A percentile compares a stretch with the other conserved stretches of the same genome.
Evolutionary conservation across 2,888 invertebrate species (phyloP).

Genomic region (Adineta ricciae): DNA sequence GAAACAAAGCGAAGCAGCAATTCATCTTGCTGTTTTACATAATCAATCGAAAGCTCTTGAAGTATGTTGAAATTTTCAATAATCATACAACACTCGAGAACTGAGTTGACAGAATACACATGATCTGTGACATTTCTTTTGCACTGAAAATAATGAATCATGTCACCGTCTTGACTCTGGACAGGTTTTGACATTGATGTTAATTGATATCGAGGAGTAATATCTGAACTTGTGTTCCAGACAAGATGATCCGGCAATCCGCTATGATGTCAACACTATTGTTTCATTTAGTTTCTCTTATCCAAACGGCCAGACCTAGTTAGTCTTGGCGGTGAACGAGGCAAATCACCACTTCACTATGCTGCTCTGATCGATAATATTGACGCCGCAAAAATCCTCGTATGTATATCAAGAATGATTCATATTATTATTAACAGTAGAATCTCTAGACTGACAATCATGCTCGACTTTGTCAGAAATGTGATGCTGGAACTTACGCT

Average conservation of each 20-base stretch:
- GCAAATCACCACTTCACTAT: conserved; percentile 23
- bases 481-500: conserved; percentile 22
- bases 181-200: no score
- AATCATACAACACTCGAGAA: no score
- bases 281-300: neutral
- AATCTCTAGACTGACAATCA: conserved; percentile 8
- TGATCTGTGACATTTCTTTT: no score
- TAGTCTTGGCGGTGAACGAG: conserved; percentile 27
- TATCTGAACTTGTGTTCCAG: no score
- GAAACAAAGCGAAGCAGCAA: conserved; percentile 22
- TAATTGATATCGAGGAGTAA: no score
- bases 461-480: conserved; percentile 23
- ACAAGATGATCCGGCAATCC: no score
- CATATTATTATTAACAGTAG: no score
- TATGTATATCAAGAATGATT: neutral
- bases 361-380: conserved; percentile 31
- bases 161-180: no score
- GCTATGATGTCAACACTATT: no score
- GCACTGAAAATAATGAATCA: no score
- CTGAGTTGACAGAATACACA: no score
- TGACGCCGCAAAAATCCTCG: conserved; percentile 28
- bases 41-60: conserved; percentile 28
- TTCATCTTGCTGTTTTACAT: conserved; percentile 27
- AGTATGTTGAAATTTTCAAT: neutral
- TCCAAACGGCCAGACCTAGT: conserved; percentile 16